phyloP scores from a whole-genome alignment of 64 coral and sea anemone genomes.

The Pocillopora damicornis region DNA sequence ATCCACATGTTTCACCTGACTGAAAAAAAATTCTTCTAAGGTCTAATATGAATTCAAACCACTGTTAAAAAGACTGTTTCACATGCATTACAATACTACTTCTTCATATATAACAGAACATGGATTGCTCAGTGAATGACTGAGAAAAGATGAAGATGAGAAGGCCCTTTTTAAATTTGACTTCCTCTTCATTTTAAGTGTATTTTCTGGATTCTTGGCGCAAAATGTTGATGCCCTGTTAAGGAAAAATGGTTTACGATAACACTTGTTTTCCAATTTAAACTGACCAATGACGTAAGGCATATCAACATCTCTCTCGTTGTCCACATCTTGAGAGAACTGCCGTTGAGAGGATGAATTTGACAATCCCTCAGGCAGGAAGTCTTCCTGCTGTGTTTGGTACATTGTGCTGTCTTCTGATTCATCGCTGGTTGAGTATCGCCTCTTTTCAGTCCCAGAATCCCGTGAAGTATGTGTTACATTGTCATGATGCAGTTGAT shows the following conservation, averaged over 20 bases:
- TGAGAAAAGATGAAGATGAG: neutral
- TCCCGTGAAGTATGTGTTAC: conserved; percentile 15
- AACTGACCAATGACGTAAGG: conserved; percentile 82
- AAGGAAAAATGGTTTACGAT: conserved; percentile 31
- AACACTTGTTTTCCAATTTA: conserved; percentile 32
- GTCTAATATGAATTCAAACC: neutral
- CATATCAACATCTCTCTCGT: conserved; percentile 61
- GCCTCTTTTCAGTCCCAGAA: conserved; percentile 15
- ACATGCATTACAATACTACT: neutral
- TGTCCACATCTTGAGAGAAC: conserved; percentile 34
- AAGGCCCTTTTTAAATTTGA: conserved; percentile 35
- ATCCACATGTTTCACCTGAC: neutral
- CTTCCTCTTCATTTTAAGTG: neutral
- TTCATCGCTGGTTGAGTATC: conserved; percentile 47
- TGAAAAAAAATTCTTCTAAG: neutral
- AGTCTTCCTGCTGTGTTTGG: neutral
- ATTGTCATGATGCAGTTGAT: neutral
- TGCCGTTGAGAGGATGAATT: conserved; percentile 25
- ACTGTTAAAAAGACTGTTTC: neutral
- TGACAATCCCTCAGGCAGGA: neutral
- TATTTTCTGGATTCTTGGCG: neutral
- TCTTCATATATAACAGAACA: conserved; percentile 35
- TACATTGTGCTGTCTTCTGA: conserved; percentile 4
- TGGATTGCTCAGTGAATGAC: neutral
- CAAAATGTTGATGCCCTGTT: conserved; percentile 27